Base-by-base conservation (phyloP, 2,797 vertebrate genomes). In the Ambastaia sidthimunki region DNA sequence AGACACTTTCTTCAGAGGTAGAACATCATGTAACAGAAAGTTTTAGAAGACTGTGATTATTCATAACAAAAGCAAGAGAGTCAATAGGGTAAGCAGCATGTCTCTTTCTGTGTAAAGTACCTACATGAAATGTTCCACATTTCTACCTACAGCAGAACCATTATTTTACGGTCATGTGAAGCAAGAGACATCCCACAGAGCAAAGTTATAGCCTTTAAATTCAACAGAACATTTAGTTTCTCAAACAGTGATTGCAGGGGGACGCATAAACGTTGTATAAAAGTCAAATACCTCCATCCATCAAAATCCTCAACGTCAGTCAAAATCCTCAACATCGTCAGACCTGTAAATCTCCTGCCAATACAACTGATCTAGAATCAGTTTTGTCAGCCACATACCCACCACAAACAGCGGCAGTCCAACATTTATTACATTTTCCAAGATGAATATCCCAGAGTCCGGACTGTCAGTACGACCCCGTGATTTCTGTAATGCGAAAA, bases 101-200 rank as follows among this genome's bases (percentile, higher is more conserved):
- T 54, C 50, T 18, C 6, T 4, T 37, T 37, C 34, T 37, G 34
- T 37, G 3, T 44, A 41, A 23, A 73, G 44, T 37, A 37, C 34
- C 34, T 37, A 4, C 1, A 37, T 37, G 9, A 21, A 18, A 47
- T 41, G 2, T 55, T 15, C 87, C 86, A 84, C 83, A 66, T 68
- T 85, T 78, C 85, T 79, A 85, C 91, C 87, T 89, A 88, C 85
- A 92, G 90, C 91, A 90, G 89, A 89, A 88, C 88, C 89, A 88
- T 54, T 91, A 60, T 83, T 44, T 44, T 62, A 62, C 19, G 25
- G 47, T 75, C 15, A 63, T 48, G 23, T 63, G 31, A 75, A 52
- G 47, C 60, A 21, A 63, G 15, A 50, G 37, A 25, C 21, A 4
- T 25, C 57, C 7, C 23, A 65, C 16, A 34, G 59, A 63, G 72